phyloP scores from a whole-genome alignment of 64 coral and sea anemone species.

The Platygyra sinensis region DNA sequence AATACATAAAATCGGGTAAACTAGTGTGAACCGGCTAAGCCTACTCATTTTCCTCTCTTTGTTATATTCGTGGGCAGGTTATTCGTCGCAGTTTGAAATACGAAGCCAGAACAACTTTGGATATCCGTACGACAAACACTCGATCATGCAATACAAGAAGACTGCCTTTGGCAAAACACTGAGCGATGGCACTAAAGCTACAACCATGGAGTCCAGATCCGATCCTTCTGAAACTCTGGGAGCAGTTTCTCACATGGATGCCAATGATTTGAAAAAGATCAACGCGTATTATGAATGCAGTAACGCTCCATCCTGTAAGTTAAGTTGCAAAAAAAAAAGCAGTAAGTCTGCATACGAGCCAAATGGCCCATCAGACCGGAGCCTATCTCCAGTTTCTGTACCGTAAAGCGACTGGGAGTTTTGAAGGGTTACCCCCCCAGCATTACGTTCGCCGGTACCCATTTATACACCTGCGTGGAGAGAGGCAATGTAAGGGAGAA shows the following conservation, averaged over 20 bases:
- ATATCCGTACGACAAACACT: background rate
- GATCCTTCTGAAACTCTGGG: background rate
- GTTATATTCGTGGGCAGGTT: background rate
- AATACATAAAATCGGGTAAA: no score
- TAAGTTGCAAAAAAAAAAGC: no score
- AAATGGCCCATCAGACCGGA: no score
- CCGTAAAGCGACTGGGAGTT: no score
- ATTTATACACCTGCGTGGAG: no score
- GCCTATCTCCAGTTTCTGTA: no score
- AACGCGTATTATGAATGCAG: background rate
- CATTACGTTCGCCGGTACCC: no score
- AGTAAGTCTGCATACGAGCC: background rate
- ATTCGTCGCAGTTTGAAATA: background rate
- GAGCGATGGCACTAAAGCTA: background rate
- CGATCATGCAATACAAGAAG: background rate
- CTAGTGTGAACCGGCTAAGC: no score
- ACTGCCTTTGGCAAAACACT: background rate
- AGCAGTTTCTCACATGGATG: conserved; percentile 4
- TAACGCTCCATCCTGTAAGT: no score
- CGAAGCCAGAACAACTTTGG: background rate
- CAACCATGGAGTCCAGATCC: background rate
- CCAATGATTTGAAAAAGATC: conserved; percentile 3
- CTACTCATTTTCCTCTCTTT: background rate
- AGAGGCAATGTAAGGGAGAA: no score
- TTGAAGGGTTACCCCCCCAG: no score